Conservation (phyloP, 1,140 invertebrate genomes). For the Drosophila eugracilis region DNA sequence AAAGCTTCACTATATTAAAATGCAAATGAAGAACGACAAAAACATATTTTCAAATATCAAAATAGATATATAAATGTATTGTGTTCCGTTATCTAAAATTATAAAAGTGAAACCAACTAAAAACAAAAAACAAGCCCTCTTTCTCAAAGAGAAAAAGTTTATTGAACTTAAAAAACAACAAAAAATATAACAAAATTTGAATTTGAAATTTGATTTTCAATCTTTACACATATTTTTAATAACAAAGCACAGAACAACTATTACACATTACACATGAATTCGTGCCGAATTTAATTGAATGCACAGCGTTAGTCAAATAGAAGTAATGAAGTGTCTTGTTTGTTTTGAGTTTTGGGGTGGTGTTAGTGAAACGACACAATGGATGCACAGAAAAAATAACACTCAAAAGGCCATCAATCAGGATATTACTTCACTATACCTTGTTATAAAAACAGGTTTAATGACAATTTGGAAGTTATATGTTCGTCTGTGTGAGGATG, state of each 20-base stretch:
- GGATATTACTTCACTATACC: too few relatives aligned
- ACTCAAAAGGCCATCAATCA: too few relatives aligned
- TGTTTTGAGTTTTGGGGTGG: constrained; percentile 16
- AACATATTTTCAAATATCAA: background rate
- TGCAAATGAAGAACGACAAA: constrained; percentile 22
- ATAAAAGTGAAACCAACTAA: constrained; percentile 8
- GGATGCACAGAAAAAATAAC: constrained; percentile 10
- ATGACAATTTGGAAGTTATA: background rate
- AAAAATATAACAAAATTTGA: constrained; percentile 7
- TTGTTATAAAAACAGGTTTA: too few relatives aligned
- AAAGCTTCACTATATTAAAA: constrained; percentile 6
- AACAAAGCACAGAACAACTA: constrained; percentile 1
- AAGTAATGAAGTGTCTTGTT: constrained; percentile 59
- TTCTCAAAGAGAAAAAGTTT: too few relatives aligned
- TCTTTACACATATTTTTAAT: constrained; percentile 5
- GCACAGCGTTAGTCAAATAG: constrained; percentile 66
- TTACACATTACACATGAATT: constrained; percentile 25
- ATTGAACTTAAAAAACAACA: constrained; percentile 2
- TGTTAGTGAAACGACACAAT: constrained; percentile 18
- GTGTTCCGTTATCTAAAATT: background rate
- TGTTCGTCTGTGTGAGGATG: constrained; percentile 8
- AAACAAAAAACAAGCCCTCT: background rate
- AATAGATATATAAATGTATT: background rate
- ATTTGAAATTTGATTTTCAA: constrained; percentile 10
- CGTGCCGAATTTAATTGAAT: constrained; percentile 65